Base-by-base conservation (phyloP, 2,113 vertebrate species). In the Calypte anna region DNA sequence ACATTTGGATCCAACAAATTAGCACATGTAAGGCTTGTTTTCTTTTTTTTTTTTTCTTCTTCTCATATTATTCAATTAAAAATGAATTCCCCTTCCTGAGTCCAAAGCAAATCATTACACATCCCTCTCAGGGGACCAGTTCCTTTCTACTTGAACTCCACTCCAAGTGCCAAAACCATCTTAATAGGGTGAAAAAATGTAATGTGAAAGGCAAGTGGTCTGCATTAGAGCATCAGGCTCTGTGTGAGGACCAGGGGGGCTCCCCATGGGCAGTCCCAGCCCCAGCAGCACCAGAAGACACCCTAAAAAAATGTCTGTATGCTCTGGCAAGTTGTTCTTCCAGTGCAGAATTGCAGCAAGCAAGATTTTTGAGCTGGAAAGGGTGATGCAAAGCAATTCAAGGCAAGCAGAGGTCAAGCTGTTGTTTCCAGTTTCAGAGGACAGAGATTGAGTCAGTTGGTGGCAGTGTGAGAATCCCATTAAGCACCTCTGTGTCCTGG, bases 81-180 rank as follows among this genome's bases (percentile, higher is more conserved):
- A 90, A 83, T 81, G 11, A 95, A 61, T 93, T 94, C 43, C 7
- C 19, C 14, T 88, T 95, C 73, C 36, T 92, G 5, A 0, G 53
- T 91, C 90, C 94, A 93, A 96, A 95, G 53, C 73, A 95, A 96
- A 93, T 90, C 57, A 78, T 95, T 93, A 88, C 92, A 81, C 40
- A 88, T 86, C 23, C 1, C 10, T 93, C 96, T 84, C 76, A 1
- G 33, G 86, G 86, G 94, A 92, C 48, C 53, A 91, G 44, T 90
- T 95, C 69, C 57, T 92, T 94, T 92, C 53, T 88, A 38, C 36
- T 95, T 67, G 48, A 76, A 86, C 53, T 33, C 33, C 18, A 40
- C 61, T 61, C 12, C 12, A 48, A 77, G 59, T 93, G 48, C 86
- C 90, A 82, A 86, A 68, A 43, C 2, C 19, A 25, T 83, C 91